Base-by-base conservation (phyloP, 2,113 vertebrate species). In the Rutilus rutilus region DNA sequence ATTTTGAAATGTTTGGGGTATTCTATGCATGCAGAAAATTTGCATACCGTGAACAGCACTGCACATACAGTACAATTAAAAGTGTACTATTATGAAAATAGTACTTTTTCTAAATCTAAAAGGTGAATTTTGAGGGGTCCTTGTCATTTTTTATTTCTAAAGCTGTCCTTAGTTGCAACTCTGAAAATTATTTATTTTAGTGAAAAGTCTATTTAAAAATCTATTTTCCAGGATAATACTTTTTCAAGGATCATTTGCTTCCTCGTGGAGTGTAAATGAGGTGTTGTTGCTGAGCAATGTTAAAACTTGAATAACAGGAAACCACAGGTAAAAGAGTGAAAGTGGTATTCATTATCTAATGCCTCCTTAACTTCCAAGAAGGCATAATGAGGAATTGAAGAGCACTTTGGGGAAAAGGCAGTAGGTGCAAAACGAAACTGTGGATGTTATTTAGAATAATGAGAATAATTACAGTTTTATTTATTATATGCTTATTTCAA, bases 211-310 rank as follows among this genome's bases (percentile, higher is more conserved):
- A 39, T 33, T 33, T 33, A 33, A 17, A 65, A 6, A 30, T 65
- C 5, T 19, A 19, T 67, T 73, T 73, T 11, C 69, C 42, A 2
- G n/a, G 12, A 47, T 75, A 75, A 47, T 6, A 25, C 42, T 75
- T 15, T 47, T 75, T 25, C 6, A 25, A 25, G 33, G 54, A 42
- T 42, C 3, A 42, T 60, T 25, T 17, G 33, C 19, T 39, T 79
- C 42, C 57, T 78, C 8, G n/a, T 7, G 57, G 10, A 27, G 36
- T 42, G 3, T 25, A 17, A 79, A n/a, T 60, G 21, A 79, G 30
- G 21, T 45, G 77, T 42, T 78, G 77, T 60, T 79, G 57, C 77
- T 62, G 54, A 79, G 54, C 77, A 79, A 62, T 12, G 5, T 62
- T 14, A 8, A 62, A 42, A 59, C 57, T 45, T 42, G 21, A n/a